These are phyloP conservation scores for Capricornis sumatraensis DNA, from an alignment of 2,113 vertebrate species.

Conservation along the genomic window DNA sequence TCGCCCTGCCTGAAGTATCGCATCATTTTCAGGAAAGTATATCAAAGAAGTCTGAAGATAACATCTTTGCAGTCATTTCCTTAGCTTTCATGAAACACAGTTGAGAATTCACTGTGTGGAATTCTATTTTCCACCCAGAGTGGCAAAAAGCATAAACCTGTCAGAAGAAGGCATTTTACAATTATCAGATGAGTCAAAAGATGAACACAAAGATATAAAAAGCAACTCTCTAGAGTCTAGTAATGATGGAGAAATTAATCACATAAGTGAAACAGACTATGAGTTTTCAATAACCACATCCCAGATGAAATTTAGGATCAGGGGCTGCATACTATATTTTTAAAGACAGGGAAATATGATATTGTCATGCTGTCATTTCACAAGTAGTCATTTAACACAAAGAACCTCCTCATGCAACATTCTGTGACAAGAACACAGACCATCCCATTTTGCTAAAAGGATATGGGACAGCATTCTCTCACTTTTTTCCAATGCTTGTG, in stretches of 20 bases:
- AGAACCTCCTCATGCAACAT: neutral
- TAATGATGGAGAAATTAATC: neutral
- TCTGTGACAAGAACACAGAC: neutral
- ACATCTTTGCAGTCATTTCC: neutral
- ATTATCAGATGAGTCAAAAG: neutral
- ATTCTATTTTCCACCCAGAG: neutral
- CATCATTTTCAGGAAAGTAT: neutral
- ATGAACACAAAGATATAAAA: neutral
- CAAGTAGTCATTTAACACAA: neutral
- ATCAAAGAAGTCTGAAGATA: neutral
- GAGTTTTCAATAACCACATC: neutral
- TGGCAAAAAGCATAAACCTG: neutral
- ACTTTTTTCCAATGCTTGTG: neutral
- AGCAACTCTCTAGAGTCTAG: neutral
- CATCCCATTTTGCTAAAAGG: neutral
- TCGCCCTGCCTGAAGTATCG: fast-evolving
- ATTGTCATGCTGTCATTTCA: neutral
- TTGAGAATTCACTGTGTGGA: neutral
- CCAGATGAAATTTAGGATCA: neutral
- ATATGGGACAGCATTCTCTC: neutral
- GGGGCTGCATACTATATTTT: neutral
- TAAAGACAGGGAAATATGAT: neutral
- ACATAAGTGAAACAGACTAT: neutral
- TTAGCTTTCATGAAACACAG: neutral
- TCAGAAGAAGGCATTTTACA: neutral